Conservation (phyloP, 2,888 invertebrate genomes). For the Drosophila picticornis region DNA sequence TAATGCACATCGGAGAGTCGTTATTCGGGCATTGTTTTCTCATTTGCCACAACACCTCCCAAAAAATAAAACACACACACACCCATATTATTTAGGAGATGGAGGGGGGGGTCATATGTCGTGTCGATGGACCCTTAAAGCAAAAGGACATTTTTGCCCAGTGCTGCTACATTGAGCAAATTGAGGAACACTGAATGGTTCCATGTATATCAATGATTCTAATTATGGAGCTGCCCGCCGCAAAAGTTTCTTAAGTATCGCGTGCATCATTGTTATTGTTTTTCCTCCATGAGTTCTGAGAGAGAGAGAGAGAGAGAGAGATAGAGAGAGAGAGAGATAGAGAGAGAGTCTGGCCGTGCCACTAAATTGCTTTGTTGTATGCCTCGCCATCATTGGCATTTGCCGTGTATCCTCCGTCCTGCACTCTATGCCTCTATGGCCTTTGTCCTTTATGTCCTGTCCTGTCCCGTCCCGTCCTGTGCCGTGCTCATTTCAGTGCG, state of each 20-base stretch:
- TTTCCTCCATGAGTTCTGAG: constrained; percentile 31
- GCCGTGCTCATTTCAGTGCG: constrained; percentile 53
- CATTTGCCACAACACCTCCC: constrained; percentile 75
- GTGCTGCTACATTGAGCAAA: constrained; percentile 43
- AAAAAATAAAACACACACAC: constrained; percentile 24
- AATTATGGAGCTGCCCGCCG: constrained; percentile 62
- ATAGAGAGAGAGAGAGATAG: no score
- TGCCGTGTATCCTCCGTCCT: constrained; percentile 7
- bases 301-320: no score
- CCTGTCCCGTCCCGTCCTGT: no score
- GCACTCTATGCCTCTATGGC: constrained; percentile 1
- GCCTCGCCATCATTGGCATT: constrained; percentile 24
- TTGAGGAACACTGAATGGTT: constrained; percentile 62
- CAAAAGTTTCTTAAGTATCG: constrained; percentile 76
- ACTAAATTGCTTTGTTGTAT: constrained; percentile 64
- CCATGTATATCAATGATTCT: constrained; percentile 74
- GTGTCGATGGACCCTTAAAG: constrained; percentile 48
- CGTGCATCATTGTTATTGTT: constrained; percentile 78
- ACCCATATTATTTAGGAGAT: constrained; percentile 3
- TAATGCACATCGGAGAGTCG: constrained; percentile 77
- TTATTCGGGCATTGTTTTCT: constrained; percentile 77
- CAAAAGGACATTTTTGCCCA: constrained; percentile 51
- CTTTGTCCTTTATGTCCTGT: constrained; percentile 21
- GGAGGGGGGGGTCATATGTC: neutral
- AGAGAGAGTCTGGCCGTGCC: constrained; percentile 10